Conservation (phyloP, 92 coral and sea anemone species). For the Bergia puertoricense region DNA sequence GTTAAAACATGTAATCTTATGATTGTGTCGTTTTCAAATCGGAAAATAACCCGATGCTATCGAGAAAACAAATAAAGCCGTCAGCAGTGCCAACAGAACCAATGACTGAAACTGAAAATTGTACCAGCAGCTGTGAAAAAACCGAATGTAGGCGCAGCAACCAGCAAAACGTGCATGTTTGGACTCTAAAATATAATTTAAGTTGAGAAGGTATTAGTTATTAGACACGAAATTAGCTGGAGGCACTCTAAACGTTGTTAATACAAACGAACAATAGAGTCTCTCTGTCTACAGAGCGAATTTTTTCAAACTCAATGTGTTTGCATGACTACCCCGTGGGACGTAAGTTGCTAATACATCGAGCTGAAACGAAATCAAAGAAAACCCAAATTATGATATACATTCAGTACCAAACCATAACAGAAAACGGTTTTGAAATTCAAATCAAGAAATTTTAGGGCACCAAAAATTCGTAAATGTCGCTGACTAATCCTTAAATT, state of each 20-base stretch:
- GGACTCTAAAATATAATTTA: not conserved
- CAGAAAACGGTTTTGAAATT: not conserved
- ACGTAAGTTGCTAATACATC: not conserved
- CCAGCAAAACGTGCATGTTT: not conserved
- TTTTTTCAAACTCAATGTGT: not conserved
- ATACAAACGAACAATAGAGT: conserved; percentile 7
- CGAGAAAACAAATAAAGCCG: not conserved
- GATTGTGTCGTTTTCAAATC: not conserved
- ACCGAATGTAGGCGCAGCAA: too few relatives aligned
- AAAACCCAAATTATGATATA: not conserved
- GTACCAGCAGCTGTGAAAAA: too few relatives aligned
- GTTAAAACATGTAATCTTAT: not conserved
- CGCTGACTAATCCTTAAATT: not conserved
- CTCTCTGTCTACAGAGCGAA: not conserved
- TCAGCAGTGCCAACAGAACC: too few relatives aligned
- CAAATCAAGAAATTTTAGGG: not conserved
- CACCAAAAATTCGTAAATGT: not conserved
- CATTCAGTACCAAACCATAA: not conserved
- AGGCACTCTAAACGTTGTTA: not conserved
- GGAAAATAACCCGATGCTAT: not conserved
- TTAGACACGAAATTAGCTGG: not conserved
- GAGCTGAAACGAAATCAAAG: not conserved
- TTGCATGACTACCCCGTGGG: conserved; percentile 19
- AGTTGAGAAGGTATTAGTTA: not conserved
- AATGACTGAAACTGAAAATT: not conserved